Base-by-base conservation (phyloP, 2,888 invertebrate species). In the Brachynemurus nebulosus region DNA sequence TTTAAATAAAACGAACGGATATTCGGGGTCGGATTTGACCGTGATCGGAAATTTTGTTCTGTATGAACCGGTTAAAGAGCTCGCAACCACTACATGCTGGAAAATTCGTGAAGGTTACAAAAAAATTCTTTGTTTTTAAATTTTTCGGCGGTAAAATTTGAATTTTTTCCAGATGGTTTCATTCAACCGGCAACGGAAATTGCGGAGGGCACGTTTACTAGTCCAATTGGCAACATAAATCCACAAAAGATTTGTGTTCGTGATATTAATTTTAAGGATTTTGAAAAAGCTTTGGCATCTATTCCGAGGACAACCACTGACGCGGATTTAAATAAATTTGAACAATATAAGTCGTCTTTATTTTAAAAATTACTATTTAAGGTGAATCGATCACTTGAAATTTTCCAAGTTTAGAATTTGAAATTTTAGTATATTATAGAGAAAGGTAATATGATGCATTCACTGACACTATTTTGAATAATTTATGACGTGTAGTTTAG, bases 1-100 rank as follows among this genome's bases (percentile, higher is more conserved):
- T 19, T 53, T 66, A 7, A 55, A 62, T 19, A 54, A 54, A 44
- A 73, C 72, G 2, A 66, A 69, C 14, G 71, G 71, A 1, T 71
- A 63, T 54, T 72, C 72, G 8, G 70, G 71, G 7, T 70, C 71
- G 35, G 74, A 75, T 56, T 59, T 75, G n/a, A 58, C 64, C 2
- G 61, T 62, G 50, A 51, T 73, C 38, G 62, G 67, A 0, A 59
- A 65, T 34, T 61, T 57, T 27, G 70, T 69, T 1, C 49, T 68
- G 23, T 62, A 65, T 50, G 55, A 64, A 46, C 72, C 73, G 5
- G 56, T 74, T 34, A 58, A 63, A 44, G 68, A 72, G 50, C 56
- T 74, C 17, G 61, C 67, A 48, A 54, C 56, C 11, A 57, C 59
- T n/a, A 58, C 52, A 23, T 50, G 59, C 39, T 69, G 68, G 68